phyloP scores from a whole-genome alignment of 92 coral and sea anemone genomes.

The Parazoanthus darwini region DNA sequence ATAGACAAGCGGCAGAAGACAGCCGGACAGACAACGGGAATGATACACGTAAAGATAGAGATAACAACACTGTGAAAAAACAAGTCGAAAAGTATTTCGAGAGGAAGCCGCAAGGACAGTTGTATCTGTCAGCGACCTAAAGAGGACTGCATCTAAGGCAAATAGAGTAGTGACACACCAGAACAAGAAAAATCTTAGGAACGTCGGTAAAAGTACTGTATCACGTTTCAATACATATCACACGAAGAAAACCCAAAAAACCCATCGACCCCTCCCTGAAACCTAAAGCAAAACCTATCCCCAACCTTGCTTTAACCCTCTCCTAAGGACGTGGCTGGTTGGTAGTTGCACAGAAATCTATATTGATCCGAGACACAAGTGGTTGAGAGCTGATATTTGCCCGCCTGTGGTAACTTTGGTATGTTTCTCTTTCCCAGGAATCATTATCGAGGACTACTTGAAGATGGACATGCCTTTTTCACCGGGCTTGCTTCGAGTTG shows the following conservation, averaged over 20 bases:
- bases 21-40: background rate
- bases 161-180: too few relatives aligned
- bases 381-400: background rate
- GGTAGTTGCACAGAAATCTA: too few relatives aligned
- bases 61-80: background rate
- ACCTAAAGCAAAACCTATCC: too few relatives aligned
- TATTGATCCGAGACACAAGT: background rate
- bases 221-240: background rate
- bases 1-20: background rate
- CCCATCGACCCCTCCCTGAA: too few relatives aligned
- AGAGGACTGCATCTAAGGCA: too few relatives aligned
- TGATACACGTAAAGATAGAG: background rate
- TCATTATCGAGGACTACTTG: constrained; percentile 79
- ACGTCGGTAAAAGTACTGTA: too few relatives aligned
- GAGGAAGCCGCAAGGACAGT: too few relatives aligned
- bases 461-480: constrained; percentile 85
- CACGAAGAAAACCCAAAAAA: background rate
- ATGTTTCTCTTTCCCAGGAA: constrained; percentile 53
- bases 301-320: too few relatives aligned
- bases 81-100: background rate
- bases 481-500: constrained; percentile 97
- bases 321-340: too few relatives aligned
- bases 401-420: background rate
- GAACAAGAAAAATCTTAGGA: background rate
- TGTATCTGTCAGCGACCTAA: too few relatives aligned